Conservation (phyloP, 2,888 invertebrate species). For the Ptilodon capucinus region DNA sequence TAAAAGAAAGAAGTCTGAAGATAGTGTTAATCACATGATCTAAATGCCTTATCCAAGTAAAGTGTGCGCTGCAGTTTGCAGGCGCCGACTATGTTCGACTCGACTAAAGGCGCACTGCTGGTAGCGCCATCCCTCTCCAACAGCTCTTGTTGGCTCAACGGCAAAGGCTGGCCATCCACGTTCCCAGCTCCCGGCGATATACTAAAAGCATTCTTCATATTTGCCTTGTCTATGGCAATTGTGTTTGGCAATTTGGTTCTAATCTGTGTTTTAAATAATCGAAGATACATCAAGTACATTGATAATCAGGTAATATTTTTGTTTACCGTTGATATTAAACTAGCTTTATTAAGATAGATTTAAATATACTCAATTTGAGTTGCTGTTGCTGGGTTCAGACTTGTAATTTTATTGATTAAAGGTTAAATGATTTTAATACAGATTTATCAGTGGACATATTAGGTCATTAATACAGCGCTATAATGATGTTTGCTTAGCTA, state of each 20-base stretch:
- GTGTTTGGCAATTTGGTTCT: conserved; percentile 90
- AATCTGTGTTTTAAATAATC: conserved; percentile 92
- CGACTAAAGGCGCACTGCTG: conserved; percentile 87
- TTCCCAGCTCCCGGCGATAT: conserved; percentile 87
- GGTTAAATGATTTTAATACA: too few species aligned
- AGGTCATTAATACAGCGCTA: too few species aligned
- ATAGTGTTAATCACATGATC: conserved; percentile 74
- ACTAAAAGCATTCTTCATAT: conserved; percentile 89
- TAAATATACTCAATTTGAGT: too few species aligned
- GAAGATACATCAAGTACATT: conserved; percentile 92
- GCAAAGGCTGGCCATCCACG: conserved; percentile 84
- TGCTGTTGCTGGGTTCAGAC: too few species aligned
- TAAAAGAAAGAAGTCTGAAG: conserved; percentile 47
- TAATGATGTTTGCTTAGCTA: neutral
- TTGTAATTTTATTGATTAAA: too few species aligned
- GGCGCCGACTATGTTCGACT: conserved; percentile 84
- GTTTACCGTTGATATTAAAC: neutral
- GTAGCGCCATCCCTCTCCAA: conserved; percentile 91
- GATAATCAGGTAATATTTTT: conserved; percentile 89
- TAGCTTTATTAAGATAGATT: too few species aligned
- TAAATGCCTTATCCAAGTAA: conserved; percentile 78
- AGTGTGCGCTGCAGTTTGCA: conserved; percentile 68
- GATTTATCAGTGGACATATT: too few species aligned
- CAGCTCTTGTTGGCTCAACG: conserved; percentile 90
- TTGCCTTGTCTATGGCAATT: conserved; percentile 89